Conservation (phyloP, 1,140 invertebrate genomes). For the Maniola jurtina region DNA sequence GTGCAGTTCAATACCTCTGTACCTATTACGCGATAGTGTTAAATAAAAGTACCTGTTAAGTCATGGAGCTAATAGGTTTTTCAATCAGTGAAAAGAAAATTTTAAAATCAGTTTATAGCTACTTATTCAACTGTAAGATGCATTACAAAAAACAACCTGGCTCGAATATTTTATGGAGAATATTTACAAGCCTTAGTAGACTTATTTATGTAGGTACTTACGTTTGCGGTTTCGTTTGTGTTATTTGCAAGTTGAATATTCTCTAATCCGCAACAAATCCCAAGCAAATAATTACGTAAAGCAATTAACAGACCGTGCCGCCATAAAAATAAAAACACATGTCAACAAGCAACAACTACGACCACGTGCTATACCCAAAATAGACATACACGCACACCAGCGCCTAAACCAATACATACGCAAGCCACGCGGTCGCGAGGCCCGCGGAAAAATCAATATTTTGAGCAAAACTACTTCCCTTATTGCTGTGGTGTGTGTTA, state of each 20-base stretch:
- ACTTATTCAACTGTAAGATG: no score
- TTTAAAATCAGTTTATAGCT: no score
- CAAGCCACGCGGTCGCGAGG: slow-evolving; percentile 54
- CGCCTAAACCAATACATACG: slow-evolving; percentile 44
- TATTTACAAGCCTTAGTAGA: no score
- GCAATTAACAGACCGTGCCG: slow-evolving; percentile 56
- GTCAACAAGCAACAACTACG: slow-evolving; percentile 73
- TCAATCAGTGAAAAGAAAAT: no score
- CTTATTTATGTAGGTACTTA: not conserved
- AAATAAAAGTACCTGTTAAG: slow-evolving; percentile 3
- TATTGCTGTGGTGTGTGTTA: slow-evolving; percentile 58
- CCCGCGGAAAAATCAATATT: slow-evolving; percentile 77
- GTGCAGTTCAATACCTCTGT: slow-evolving; percentile 36
- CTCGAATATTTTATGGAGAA: no score
- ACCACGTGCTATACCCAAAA: slow-evolving; percentile 75
- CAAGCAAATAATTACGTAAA: slow-evolving; percentile 44
- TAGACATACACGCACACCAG: slow-evolving; percentile 63
- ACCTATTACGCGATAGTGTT: slow-evolving; percentile 19
- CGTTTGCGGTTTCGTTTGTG: not conserved
- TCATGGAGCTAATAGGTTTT: no score
- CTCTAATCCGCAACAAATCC: slow-evolving; percentile 12
- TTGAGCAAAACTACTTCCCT: slow-evolving; percentile 78
- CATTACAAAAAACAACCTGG: no score
- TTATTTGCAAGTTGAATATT: slow-evolving; percentile 3
- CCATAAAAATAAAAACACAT: slow-evolving; percentile 74